phyloP scores from a whole-genome alignment of 1,140 invertebrate genomes.

The Hypsibius dujardini region DNA sequence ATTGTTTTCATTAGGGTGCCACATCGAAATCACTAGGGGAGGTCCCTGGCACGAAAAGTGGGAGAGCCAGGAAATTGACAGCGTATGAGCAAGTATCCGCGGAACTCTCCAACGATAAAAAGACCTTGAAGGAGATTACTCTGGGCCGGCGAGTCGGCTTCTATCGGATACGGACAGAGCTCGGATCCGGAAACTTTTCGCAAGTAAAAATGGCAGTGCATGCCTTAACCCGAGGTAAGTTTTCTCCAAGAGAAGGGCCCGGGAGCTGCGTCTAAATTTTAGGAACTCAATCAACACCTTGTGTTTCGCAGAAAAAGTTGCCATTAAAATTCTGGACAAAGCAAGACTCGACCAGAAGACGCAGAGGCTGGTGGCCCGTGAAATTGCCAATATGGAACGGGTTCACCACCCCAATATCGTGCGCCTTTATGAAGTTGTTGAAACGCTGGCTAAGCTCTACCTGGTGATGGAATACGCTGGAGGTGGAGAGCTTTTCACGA shows the following conservation, averaged over 20 bases:
- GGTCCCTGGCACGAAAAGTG: background rate
- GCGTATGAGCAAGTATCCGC: slow-evolving; percentile 30
- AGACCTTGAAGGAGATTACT: slow-evolving; percentile 42
- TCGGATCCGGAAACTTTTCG: slow-evolving; percentile 71
- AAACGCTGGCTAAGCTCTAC: slow-evolving; percentile 60
- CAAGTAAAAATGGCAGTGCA: slow-evolving; percentile 70
- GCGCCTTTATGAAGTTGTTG: slow-evolving; percentile 53
- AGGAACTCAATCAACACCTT: slow-evolving; percentile 27
- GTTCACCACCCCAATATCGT: slow-evolving; percentile 63
- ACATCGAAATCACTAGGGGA: slow-evolving; percentile 10
- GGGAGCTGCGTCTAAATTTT: no score
- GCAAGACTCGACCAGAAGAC: slow-evolving; percentile 58
- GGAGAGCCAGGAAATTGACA: slow-evolving; percentile 23
- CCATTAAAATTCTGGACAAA: slow-evolving; percentile 73
- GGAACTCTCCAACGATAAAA: slow-evolving; percentile 34
- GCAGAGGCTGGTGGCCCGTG: slow-evolving; percentile 53
- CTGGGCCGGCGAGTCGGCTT: slow-evolving; percentile 48
- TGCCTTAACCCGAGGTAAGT: slow-evolving; percentile 56
- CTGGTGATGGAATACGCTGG: slow-evolving; percentile 66
- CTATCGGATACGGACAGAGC: slow-evolving; percentile 47
- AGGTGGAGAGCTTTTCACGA: slow-evolving; percentile 65
- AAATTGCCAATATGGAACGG: slow-evolving; percentile 58
- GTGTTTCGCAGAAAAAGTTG: slow-evolving; percentile 58
- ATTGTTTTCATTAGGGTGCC: no score
- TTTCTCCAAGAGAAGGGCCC: no score